These are phyloP conservation scores for Linnaemya tessellans DNA, from an alignment of 2,888 invertebrate species.

Conservation along the genomic window DNA sequence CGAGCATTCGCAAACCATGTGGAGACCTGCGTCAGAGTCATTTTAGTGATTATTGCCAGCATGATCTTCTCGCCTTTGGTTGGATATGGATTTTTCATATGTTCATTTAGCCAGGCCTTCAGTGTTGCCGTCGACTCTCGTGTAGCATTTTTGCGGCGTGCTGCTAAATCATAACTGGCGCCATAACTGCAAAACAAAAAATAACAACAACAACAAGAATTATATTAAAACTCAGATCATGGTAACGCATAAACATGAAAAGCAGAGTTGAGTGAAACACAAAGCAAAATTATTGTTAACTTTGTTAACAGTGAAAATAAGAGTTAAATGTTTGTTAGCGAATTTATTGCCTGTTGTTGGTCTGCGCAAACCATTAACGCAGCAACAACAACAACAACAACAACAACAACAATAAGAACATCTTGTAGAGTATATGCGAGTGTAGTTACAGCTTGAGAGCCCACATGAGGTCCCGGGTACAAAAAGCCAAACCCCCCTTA, in stretches of 20 bases:
- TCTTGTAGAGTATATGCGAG: background rate
- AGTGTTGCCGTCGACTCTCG: slow-evolving; percentile 98
- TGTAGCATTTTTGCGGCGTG: slow-evolving; percentile 98
- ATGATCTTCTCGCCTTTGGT: slow-evolving; percentile 98
- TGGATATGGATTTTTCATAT: slow-evolving; percentile 98
- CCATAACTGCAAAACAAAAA: slow-evolving; percentile 88
- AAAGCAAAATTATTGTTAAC: slow-evolving; percentile 69
- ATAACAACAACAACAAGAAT: background rate
- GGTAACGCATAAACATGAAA: slow-evolving; percentile 32
- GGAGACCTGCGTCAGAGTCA: slow-evolving; percentile 97
- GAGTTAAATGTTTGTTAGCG: slow-evolving; percentile 53
- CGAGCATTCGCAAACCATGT: slow-evolving; percentile 99
- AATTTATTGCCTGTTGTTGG: slow-evolving; percentile 59
- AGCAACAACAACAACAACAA: slow-evolving; percentile 38
- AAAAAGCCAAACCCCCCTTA: slow-evolving; percentile 55
- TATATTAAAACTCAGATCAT: slow-evolving; percentile 7
- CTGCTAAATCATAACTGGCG: slow-evolving; percentile 96
- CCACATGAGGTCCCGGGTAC: slow-evolving; percentile 63
- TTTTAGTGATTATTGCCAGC: slow-evolving; percentile 97
- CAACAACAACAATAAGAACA: slow-evolving; percentile 2
- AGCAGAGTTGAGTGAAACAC: slow-evolving; percentile 69
- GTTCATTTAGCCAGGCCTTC: slow-evolving; percentile 98
- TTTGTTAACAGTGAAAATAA: slow-evolving; percentile 69
- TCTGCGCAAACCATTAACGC: slow-evolving; percentile 66
- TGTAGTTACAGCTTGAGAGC: slow-evolving; percentile 12